These are phyloP conservation scores for Craniophora ligustri DNA, from an alignment of 2,888 invertebrate species.

Conservation along the genomic window DNA sequence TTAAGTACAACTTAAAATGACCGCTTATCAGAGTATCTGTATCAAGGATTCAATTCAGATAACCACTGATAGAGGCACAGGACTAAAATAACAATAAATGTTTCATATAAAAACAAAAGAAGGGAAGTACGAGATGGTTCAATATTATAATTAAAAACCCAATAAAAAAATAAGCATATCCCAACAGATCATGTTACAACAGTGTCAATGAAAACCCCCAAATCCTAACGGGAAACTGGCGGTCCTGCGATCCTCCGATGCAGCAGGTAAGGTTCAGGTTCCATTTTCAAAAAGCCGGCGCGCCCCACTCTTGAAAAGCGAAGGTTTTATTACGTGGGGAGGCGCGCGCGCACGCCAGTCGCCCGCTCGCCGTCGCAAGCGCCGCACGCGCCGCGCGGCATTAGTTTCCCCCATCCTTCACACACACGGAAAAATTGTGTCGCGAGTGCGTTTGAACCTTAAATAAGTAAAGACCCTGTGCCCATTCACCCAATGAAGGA, in stretches of 20 bases:
- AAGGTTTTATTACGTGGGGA: slow-evolving; percentile 82
- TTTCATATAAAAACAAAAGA: not conserved
- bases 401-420: slow-evolving; percentile 79
- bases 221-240: slow-evolving; percentile 48
- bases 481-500: slow-evolving; percentile 72
- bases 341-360: slow-evolving; percentile 72
- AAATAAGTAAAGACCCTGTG: slow-evolving; percentile 48
- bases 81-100: no score
- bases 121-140: no score
- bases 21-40: no score
- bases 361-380: slow-evolving; percentile 77
- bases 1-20: no score
- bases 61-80: no score
- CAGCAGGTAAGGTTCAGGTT: slow-evolving; percentile 50
- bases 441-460: slow-evolving; percentile 72
- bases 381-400: slow-evolving; percentile 82
- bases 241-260: no score
- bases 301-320: slow-evolving; percentile 80
- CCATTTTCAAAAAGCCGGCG: slow-evolving; percentile 65
- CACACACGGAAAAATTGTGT: slow-evolving; percentile 83
- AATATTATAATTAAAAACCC: not conserved
- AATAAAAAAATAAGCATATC: slow-evolving; percentile 1
- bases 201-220: slow-evolving; percentile 37
- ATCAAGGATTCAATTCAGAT: no score
- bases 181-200: slow-evolving; percentile 28